Base-by-base conservation (phyloP, 2,113 vertebrate genomes). In the Engystomops pustulosus region DNA sequence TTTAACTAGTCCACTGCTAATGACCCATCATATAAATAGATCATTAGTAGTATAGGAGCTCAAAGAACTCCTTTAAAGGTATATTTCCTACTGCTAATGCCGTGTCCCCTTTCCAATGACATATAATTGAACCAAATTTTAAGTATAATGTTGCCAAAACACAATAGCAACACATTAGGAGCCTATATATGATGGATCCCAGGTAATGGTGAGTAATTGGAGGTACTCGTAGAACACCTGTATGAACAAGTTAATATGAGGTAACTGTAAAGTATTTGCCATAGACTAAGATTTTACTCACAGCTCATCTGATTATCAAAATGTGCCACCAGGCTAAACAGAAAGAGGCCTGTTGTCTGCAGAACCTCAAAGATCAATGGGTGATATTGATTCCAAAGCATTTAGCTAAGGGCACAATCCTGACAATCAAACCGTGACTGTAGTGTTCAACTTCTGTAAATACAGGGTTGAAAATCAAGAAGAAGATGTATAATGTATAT, bases 391-490 rank as follows among this genome's bases (percentile, higher is more conserved):
- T 78, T 60, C 38, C 47, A 78, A 60, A 78, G 53, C 75, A 78
- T 78, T 60, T 41, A 78, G 75, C 75, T 78, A 25, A 78, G 75
- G 75, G 75, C 53, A 78, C 47, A 60, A 58, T 60, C 53, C 75
- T 25, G 53, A 9, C 25, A n/a, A 58, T 78, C 75, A 58, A 53
- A 38, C 53, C 38, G 2, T 77, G 32, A 49, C 51, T 78, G 75
- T 58, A 78, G 75, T 51, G 30, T 14, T 58, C 32, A 58, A 55
- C 75, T 78, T 58, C n/a, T 78, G 15, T 23, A 77, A 58, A 53
- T 38, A 4, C 47, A 38, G 18, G 20, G 51, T 23, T 4, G 32
- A 32, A 34, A 23, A 47, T 15, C 3, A 27, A 74, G 34, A 41
- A 36, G 4, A 49, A 74, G 44, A 74, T 51, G 30, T 5, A 14